Base-by-base conservation (phyloP, 2,113 vertebrate genomes). In the Mesoclemmys tuberculata region DNA sequence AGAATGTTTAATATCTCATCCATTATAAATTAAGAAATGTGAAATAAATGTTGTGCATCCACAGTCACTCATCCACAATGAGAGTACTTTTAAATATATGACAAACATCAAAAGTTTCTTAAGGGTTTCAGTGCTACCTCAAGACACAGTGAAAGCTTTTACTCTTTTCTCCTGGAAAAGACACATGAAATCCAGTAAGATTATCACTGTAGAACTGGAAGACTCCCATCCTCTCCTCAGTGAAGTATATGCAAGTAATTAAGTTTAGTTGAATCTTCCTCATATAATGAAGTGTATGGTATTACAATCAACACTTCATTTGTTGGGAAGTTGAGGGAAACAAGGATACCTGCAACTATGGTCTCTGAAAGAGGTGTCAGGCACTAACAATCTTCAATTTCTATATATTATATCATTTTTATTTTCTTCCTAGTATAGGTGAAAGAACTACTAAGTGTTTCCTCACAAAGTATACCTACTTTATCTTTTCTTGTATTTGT, bases 231-330 rank as follows among this genome's bases (percentile, higher is more conserved):
- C 29, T n/a, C 64, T n/a, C 64, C 64, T n/a, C 31, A 68, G 16
- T 68, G 31, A 68, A n/a, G 35, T 19, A n/a, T n/a, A 18, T 38
- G 68, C 48, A 14, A 49, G 79, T 41, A 51, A 27, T 61, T 93
- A 84, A 89, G 85, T 87, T 89, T 90, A 95, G 88, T 68, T 68
- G 38, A 24, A 38, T 21, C 58, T 85, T 74, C 18, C 80, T 84
- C 83, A 82, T 90, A 75, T 83, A 81, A 55, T 90, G 12, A 6
- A 87, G 56, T 21, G 22, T 52, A 87, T 82, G 38, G 22, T 41
- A 77, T 38, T 44, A 27, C 83, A 87, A 75, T 49, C 84, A 93
- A 87, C 49, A 86, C 44, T 64, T 54, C 82, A 27, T 54, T n/a
- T n/a, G n/a, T n/a, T n/a, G n/a, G n/a, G n/a, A n/a, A n/a, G n/a